Base-by-base conservation (phyloP, 1,140 invertebrate genomes). In the Cydia fagiglandana region DNA sequence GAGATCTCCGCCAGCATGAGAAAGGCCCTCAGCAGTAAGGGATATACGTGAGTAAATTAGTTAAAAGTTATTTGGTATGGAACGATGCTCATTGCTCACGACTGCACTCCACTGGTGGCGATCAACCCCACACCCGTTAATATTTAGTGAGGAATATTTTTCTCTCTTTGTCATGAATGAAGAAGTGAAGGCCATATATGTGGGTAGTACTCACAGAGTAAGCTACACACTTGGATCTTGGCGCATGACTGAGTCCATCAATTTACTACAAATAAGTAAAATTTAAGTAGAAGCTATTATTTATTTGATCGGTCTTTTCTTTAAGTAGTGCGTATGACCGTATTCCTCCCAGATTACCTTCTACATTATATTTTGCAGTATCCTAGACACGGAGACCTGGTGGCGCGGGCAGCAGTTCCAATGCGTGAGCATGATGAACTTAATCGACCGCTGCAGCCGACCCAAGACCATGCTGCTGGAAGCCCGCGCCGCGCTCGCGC, bases 1-100 rank as follows among this genome's bases (percentile, higher is more conserved):
- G 98, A 99, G 93, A 95, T 98, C 79, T 98, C 97, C 0, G 88
- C 91, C 0, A 95, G 96, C 10, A 98, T 98, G 98, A 93, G 95
- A 79, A 96, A 94, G 83, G 91, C 96, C 34, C 94, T 98, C 7
- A 86, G 93, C 13, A 93, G 94, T 80, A 96, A 95, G 82, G 96
- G 96, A 77, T 98, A 95, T 91, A 95, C 92, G 97, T 98, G 91
- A 93, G 95, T 94, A 77, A 7, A 61, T 73, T 74, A 73, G 73
- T 10, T 15, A 4, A 53, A 17, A 6, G n/a, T n/a, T 53, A 4
- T 53, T n/a, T 53, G 12, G 5, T 7, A 53, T 53, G 13, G 15
- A 38, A 38, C 7, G 34, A 38, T 38, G 34, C 34, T 38, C 34
- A 38, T 38, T 15, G 45, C 2, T 47, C 45, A 47, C 45, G 6